phyloP scores from a whole-genome alignment of 2,113 vertebrate genomes.

The Urocitellus parryii region DNA sequence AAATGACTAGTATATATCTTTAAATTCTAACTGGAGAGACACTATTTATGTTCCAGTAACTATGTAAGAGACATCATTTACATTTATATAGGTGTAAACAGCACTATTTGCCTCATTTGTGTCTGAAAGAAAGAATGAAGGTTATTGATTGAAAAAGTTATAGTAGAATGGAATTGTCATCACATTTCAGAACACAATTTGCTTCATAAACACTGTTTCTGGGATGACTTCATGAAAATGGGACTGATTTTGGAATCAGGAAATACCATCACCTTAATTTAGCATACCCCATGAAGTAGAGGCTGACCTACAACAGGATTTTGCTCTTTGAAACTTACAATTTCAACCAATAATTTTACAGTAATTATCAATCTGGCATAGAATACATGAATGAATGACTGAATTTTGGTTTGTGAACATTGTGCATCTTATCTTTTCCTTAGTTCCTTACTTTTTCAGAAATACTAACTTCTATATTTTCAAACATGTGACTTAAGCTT shows the following conservation, averaged over 20 bases:
- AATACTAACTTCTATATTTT: background rate
- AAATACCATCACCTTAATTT: background rate
- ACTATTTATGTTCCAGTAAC: background rate
- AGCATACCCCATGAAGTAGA: background rate
- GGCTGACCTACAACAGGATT: background rate
- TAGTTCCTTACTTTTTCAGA: background rate
- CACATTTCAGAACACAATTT: background rate
- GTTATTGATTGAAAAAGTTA: background rate
- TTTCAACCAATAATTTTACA: background rate
- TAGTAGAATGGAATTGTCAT: background rate
- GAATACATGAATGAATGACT: background rate
- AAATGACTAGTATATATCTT: no score
- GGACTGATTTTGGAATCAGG: background rate
- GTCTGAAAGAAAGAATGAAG: background rate
- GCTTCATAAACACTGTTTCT: background rate
- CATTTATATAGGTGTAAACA: background rate
- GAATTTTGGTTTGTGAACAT: background rate
- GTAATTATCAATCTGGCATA: background rate
- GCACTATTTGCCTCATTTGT: background rate
- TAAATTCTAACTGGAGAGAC: background rate
- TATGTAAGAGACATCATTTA: background rate
- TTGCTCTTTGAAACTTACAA: background rate
- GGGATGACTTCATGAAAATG: background rate
- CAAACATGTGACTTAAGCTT: background rate
- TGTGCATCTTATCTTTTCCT: background rate